A percentile compares a stretch with the other conserved stretches of the same genome.
phyloP scores from a whole-genome alignment of 2,797 vertebrate species.

The Selene dorsalis region DNA sequence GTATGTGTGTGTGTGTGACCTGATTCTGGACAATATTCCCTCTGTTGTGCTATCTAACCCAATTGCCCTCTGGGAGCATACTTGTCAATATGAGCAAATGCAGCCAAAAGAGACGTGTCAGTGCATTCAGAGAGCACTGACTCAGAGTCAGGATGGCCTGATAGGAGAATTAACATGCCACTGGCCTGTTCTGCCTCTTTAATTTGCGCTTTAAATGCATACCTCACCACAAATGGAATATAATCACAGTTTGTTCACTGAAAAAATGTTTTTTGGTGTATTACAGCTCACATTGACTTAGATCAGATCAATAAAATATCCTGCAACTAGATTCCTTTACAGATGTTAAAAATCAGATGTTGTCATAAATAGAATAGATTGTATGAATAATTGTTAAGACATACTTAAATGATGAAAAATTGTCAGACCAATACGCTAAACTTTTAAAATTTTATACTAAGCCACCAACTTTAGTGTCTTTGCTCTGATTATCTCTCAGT shows the following conservation, averaged over 20 bases:
- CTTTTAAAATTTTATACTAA: background rate
- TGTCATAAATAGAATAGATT: slow-evolving; percentile 8
- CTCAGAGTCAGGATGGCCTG: slow-evolving; percentile 40
- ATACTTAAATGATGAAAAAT: background rate
- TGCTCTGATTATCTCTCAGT: background rate
- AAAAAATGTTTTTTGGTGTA: background rate
- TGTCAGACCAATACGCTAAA: background rate
- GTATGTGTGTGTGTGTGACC: slow-evolving; percentile 22
- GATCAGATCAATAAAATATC: slow-evolving; percentile 20
- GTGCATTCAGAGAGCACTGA: slow-evolving; percentile 62
- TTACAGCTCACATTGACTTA: slow-evolving; percentile 26
- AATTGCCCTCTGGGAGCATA: slow-evolving; percentile 48
- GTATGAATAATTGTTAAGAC: slow-evolving; percentile 5
- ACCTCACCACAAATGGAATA: slow-evolving; percentile 35
- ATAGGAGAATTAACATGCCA: slow-evolving; percentile 56
- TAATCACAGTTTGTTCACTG: slow-evolving; percentile 9
- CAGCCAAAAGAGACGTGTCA: slow-evolving; percentile 46
- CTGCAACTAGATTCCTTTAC: slow-evolving; percentile 10
- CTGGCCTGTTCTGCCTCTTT: slow-evolving; percentile 26
- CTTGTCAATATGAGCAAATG: slow-evolving; percentile 60
- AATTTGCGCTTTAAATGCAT: slow-evolving; percentile 57
- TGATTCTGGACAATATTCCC: slow-evolving; percentile 45
- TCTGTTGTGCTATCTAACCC: slow-evolving; percentile 43
- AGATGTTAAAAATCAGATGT: slow-evolving; percentile 30
- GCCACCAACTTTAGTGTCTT: background rate